Evolutionary conservation across 2,888 invertebrate genomes (phyloP).

Genomic region (Andricus quercusramuli): DNA sequence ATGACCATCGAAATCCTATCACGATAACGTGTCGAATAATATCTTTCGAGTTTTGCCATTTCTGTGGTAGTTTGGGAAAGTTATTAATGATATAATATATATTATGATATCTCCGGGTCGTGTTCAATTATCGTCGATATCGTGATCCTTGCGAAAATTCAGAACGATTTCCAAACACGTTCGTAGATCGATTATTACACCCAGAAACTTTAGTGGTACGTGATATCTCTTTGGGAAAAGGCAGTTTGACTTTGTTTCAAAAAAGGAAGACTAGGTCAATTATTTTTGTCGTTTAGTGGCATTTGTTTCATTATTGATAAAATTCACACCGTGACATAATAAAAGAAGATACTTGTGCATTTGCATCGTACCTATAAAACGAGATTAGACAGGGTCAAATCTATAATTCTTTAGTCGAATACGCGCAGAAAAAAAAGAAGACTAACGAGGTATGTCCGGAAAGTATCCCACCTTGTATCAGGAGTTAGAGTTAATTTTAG

Average conservation of each 20-base stretch:
- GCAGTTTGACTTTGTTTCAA: background rate
- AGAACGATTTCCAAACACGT: conserved; percentile 5
- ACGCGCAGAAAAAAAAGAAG: too few relatives aligned
- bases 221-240: background rate
- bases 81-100: conserved; percentile 1
- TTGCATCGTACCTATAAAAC: too few relatives aligned
- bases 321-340: too few relatives aligned
- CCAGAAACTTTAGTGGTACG: background rate
- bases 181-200: conserved; percentile 8
- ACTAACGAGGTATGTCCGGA: too few relatives aligned
- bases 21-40: background rate
- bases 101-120: background rate
- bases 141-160: conserved; percentile 15
- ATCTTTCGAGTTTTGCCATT: background rate
- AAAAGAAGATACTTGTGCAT: too few relatives aligned
- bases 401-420: too few relatives aligned
- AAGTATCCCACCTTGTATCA: too few relatives aligned
- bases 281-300: too few relatives aligned
- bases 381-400: too few relatives aligned
- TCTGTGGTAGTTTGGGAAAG: background rate
- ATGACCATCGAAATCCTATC: conserved; percentile 13
- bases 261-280: background rate
- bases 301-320: too few relatives aligned
- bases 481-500: too few relatives aligned
- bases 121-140: background rate